Percentiles rank a stretch among this genome's conserved stretches.
These are phyloP conservation scores for Acronicta leporina DNA, from an alignment of 2,888 invertebrate species.

Conservation along the genomic window DNA sequence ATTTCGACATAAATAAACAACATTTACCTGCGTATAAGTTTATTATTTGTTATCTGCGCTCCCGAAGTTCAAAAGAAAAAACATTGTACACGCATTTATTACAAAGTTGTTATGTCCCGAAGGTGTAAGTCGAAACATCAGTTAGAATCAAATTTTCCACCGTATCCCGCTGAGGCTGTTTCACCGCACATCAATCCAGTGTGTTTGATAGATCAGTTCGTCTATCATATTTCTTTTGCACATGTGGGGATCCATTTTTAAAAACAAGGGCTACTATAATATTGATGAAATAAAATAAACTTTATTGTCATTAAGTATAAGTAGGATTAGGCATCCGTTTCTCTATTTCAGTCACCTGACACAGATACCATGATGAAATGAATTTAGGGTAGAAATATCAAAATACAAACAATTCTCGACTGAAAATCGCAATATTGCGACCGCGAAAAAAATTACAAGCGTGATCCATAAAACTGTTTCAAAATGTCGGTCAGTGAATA, in stretches of 20 bases:
- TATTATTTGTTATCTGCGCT: not conserved
- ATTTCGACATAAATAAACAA: not conserved
- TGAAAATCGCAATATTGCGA: slow-evolving; percentile 41
- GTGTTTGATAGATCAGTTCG: slow-evolving; percentile 70
- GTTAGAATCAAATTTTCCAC: slow-evolving; percentile 33
- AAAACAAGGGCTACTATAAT: not conserved
- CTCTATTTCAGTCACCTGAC: too few species aligned
- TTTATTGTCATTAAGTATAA: too few species aligned
- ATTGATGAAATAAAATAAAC: not conserved
- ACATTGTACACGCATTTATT: slow-evolving; percentile 59
- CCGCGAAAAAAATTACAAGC: slow-evolving; percentile 41
- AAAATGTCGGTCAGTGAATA: slow-evolving; percentile 69
- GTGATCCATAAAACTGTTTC: slow-evolving; percentile 58
- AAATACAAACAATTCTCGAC: slow-evolving; percentile 27
- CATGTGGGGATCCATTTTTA: slow-evolving; percentile 47
- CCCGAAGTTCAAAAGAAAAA: slow-evolving; percentile 11
- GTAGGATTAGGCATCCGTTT: too few species aligned
- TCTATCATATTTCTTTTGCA: slow-evolving; percentile 71
- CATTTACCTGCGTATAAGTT: not conserved
- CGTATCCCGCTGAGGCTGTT: slow-evolving; percentile 61
- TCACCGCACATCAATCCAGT: slow-evolving; percentile 71
- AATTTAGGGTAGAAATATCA: too few species aligned
- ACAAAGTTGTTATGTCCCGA: slow-evolving; percentile 62
- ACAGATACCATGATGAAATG: too few species aligned
- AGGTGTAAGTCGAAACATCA: slow-evolving; percentile 52